phyloP scores from a whole-genome alignment of 2,113 vertebrate species.

The Poeciliopsis turrubarensis region DNA sequence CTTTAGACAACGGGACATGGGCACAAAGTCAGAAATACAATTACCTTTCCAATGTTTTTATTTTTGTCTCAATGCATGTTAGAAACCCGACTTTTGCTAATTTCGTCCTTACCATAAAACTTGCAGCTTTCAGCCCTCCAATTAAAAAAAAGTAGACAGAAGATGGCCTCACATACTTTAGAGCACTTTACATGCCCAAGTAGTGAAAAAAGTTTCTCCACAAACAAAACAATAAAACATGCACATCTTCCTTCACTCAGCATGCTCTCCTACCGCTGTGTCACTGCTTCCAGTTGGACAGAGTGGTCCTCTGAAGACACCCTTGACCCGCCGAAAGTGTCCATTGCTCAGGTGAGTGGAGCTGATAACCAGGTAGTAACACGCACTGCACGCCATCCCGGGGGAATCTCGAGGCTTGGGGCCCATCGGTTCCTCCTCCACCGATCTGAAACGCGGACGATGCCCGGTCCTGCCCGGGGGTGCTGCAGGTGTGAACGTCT shows the following conservation, averaged over 20 bases:
- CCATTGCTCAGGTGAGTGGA: slow-evolving; percentile 98
- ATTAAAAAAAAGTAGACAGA: neutral
- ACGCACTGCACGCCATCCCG: slow-evolving; percentile 94
- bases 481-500: slow-evolving; percentile 34
- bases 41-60: neutral
- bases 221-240: neutral
- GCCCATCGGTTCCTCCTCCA: slow-evolving; percentile 59
- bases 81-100: neutral
- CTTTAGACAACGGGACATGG: neutral
- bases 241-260: slow-evolving; percentile 6
- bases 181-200: neutral
- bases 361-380: slow-evolving; percentile 98
- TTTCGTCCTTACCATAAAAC: neutral
- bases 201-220: neutral
- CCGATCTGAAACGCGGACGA: neutral
- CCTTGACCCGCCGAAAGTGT: slow-evolving; percentile 96
- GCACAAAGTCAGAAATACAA: neutral
- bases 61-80: neutral
- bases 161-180: neutral
- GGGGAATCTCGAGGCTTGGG: slow-evolving; percentile 54
- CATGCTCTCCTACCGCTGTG: slow-evolving; percentile 85
- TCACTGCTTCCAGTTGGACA: slow-evolving; percentile 85
- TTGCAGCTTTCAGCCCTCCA: neutral
- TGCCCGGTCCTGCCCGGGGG: slow-evolving; percentile 1
- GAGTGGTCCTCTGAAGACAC: slow-evolving; percentile 96